phyloP scores from a whole-genome alignment of 2,113 vertebrate genomes.

The Ctenodactylus gundi region DNA sequence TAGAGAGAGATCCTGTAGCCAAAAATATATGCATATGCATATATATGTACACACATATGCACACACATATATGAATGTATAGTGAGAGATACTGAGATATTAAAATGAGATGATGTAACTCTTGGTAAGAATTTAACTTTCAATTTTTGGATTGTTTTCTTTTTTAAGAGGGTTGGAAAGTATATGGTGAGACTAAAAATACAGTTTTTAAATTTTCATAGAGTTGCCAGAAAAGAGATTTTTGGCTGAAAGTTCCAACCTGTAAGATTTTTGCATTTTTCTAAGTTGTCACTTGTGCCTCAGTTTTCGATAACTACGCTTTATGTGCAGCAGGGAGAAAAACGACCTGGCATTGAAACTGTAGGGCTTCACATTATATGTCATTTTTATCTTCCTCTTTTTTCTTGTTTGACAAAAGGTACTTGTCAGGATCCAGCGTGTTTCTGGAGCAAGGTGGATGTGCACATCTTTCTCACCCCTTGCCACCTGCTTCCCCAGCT shows the following conservation, averaged over 20 bases:
- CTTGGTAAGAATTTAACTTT: neutral
- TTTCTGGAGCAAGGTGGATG: too few species aligned
- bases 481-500: neutral
- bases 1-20: too few species aligned
- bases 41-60: too few species aligned
- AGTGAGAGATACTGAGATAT: neutral
- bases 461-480: neutral
- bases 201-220: neutral
- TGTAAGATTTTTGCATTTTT: neutral
- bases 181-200: neutral
- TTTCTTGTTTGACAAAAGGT: neutral
- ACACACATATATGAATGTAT: too few species aligned
- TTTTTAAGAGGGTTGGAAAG: neutral
- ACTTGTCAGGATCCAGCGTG: neutral
- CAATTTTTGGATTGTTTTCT: neutral
- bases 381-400: neutral
- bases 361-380: neutral
- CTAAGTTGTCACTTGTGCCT: neutral
- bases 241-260: neutral
- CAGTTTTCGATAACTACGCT: neutral
- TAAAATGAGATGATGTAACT: neutral
- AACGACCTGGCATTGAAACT: neutral
- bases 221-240: neutral
- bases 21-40: too few species aligned
- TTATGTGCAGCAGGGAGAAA: neutral